Conservation (phyloP, 2,888 invertebrate species). For the Muschampia plurimacula region DNA sequence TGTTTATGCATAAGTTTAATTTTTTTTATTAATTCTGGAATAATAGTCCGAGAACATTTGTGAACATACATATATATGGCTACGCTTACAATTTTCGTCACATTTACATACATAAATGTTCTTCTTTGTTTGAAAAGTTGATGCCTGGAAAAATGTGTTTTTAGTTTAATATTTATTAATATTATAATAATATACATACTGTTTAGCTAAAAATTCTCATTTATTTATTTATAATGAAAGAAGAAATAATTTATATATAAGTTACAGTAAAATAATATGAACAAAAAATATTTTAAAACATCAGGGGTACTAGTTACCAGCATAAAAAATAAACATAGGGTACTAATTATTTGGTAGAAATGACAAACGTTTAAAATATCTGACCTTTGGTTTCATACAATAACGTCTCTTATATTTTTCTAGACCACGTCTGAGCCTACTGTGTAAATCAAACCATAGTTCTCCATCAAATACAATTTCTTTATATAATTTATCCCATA, state of each 20-base stretch:
- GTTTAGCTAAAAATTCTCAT: background rate
- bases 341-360: too few relatives aligned
- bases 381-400: constrained; percentile 47
- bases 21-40: background rate
- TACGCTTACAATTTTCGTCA: background rate
- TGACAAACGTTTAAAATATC: background rate
- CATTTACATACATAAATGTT: constrained; percentile 5
- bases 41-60: background rate
- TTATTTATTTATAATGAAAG: background rate
- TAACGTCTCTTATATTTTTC: constrained; percentile 47
- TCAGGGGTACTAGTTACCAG: too few relatives aligned
- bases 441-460: constrained; percentile 59
- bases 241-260: too few relatives aligned
- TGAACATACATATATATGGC: background rate
- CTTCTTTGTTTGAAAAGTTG: background rate
- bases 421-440: constrained; percentile 51
- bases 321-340: too few relatives aligned
- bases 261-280: too few relatives aligned
- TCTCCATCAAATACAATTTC: constrained; percentile 57
- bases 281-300: too few relatives aligned
- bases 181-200: background rate
- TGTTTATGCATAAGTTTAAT: background rate
- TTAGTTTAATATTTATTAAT: background rate
- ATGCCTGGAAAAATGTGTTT: background rate
- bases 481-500: constrained; percentile 56